Conservation (phyloP, 2,888 invertebrate genomes). For the Bellardia bayeri region DNA sequence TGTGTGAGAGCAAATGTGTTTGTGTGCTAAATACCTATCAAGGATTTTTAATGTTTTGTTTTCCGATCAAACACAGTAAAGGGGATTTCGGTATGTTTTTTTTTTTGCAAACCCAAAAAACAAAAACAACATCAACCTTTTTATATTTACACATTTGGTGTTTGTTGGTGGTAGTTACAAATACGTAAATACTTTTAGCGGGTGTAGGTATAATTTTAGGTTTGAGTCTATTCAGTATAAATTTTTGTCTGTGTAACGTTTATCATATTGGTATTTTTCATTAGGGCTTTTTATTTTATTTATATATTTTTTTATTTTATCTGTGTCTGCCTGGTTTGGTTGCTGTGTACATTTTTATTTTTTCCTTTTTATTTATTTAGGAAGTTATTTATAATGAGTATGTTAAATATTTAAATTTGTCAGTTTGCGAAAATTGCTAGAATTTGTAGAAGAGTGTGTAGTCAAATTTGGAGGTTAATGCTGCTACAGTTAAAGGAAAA, state of each 20-base stretch:
- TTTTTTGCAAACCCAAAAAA: constrained; percentile 18
- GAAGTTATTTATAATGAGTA: constrained; percentile 74
- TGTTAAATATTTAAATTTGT: constrained; percentile 74
- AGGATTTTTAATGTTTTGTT: constrained; percentile 69
- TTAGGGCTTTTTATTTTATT: background rate
- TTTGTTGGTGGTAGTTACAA: constrained; percentile 23
- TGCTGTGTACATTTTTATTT: background rate
- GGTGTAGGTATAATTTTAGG: background rate
- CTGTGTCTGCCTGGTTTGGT: background rate
- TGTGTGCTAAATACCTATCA: constrained; percentile 68
- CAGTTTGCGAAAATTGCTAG: constrained; percentile 24
- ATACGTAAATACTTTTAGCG: background rate
- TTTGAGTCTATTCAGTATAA: background rate
- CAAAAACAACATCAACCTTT: background rate
- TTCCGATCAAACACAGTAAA: constrained; percentile 17
- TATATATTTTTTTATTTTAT: background rate
- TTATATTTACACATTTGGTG: constrained; percentile 13
- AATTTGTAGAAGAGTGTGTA: background rate
- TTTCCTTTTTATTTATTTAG: constrained; percentile 69
- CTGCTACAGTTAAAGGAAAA: no score
- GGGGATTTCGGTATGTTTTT: constrained; percentile 26
- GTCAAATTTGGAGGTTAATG: background rate
- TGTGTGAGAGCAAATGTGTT: constrained; percentile 12
- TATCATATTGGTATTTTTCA: constrained; percentile 50
- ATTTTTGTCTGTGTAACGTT: constrained; percentile 26